Percentiles rank a stretch among this genome's conserved stretches.
Evolutionary conservation across 2,888 invertebrate species (phyloP).

Genomic region (Troilus luridus): DNA sequence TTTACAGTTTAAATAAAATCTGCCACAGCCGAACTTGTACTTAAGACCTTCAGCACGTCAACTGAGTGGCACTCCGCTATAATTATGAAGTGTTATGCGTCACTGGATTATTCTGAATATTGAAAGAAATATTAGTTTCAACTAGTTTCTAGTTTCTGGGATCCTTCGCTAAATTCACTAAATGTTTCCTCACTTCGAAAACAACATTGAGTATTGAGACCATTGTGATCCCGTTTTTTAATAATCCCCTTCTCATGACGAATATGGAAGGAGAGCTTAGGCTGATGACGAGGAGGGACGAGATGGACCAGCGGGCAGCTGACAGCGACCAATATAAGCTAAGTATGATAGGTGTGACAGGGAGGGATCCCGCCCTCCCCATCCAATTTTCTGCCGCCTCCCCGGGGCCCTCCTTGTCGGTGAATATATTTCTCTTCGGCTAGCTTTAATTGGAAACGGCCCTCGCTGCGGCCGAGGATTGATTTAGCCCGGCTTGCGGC

Average conservation of each 20-base stretch:
- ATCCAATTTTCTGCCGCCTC: conserved; percentile 36
- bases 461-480: conserved; percentile 39
- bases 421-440: conserved; percentile 50
- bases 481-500: conserved; percentile 39
- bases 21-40: too few species aligned
- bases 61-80: too few species aligned
- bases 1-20: too few species aligned
- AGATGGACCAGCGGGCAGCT: conserved; percentile 10
- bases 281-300: background rate
- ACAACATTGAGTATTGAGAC: background rate
- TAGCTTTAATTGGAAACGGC: conserved; percentile 49
- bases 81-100: too few species aligned
- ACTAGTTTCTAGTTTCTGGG: background rate
- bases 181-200: background rate
- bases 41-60: too few species aligned
- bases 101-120: too few species aligned
- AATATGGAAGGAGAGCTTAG: background rate
- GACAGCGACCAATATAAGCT: conserved; percentile 13
- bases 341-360: conserved; percentile 31
- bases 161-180: background rate
- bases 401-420: conserved; percentile 32
- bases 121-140: too few species aligned
- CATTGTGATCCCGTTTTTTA: background rate
- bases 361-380: conserved; percentile 34
- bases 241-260: background rate